Evolutionary conservation across 1,140 invertebrate species (phyloP).

Genomic region (Dinoponera quadriceps): DNA sequence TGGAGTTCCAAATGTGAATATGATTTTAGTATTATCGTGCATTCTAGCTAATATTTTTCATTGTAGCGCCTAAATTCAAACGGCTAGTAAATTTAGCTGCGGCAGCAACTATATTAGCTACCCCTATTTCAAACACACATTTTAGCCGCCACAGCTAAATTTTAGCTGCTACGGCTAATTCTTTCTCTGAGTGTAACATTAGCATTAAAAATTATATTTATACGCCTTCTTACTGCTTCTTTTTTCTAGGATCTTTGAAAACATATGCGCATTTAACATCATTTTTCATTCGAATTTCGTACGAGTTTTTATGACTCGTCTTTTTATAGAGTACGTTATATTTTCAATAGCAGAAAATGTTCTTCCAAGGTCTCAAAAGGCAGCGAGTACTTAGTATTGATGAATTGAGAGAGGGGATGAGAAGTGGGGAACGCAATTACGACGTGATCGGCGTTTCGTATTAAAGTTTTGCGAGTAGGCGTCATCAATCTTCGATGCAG

Average conservation of each 20-base stretch:
- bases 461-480: slow-evolving; percentile 26
- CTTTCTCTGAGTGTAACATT: too few species aligned
- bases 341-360: slow-evolving; percentile 29
- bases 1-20: too few species aligned
- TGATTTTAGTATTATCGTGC: too few species aligned
- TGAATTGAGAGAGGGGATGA: neutral
- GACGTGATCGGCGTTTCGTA: slow-evolving; percentile 15
- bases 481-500: slow-evolving; percentile 19
- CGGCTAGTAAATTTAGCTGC: too few species aligned
- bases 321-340: neutral
- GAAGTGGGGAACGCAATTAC: slow-evolving; percentile 11
- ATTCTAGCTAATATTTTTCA: too few species aligned
- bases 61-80: too few species aligned
- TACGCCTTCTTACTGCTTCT: neutral
- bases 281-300: slow-evolving; percentile 20
- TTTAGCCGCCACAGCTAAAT: too few species aligned
- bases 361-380: slow-evolving; percentile 26
- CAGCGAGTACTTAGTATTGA: slow-evolving; percentile 24
- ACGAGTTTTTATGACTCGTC: neutral
- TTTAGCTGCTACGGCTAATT: too few species aligned
- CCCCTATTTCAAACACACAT: too few species aligned
- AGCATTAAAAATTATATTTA: slow-evolving; percentile 9
- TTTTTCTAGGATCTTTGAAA: slow-evolving; percentile 13
- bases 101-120: too few species aligned
- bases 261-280: neutral